Evolutionary conservation across 2,113 vertebrate genomes (phyloP).

Genomic region (Tupaia tana): DNA sequence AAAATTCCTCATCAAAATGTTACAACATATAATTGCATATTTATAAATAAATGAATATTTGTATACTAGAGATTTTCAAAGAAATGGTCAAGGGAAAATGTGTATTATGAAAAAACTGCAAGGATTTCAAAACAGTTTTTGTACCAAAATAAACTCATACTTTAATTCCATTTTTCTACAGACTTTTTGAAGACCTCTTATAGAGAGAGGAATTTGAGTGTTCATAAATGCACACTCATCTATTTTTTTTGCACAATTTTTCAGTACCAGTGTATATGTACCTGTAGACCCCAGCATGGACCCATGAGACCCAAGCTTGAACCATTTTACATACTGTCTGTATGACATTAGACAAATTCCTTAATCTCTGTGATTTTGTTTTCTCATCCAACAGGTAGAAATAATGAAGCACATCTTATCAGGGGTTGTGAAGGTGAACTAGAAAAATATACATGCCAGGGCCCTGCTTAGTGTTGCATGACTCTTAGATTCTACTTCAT

Average conservation of each 20-base stretch:
- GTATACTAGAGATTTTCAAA: too few species aligned
- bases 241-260: conserved; percentile 15
- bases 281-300: neutral
- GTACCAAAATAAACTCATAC: too few species aligned
- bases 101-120: too few species aligned
- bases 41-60: neutral
- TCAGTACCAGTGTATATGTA: too few species aligned
- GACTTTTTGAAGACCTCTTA: too few species aligned
- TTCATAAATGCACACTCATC: neutral
- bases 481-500: neutral
- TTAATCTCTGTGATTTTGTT: neutral
- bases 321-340: neutral
- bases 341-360: neutral
- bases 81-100: too few species aligned
- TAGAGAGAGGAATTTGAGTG: neutral
- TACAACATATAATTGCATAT: neutral
- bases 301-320: neutral
- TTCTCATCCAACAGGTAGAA: neutral
- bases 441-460: neutral
- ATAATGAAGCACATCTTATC: neutral
- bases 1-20: neutral
- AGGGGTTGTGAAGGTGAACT: neutral
- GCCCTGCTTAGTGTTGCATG: fast-evolving
- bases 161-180: too few species aligned
- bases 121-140: too few species aligned